Conservation (phyloP, 2,888 invertebrate genomes). For the Diadromus collaris region DNA sequence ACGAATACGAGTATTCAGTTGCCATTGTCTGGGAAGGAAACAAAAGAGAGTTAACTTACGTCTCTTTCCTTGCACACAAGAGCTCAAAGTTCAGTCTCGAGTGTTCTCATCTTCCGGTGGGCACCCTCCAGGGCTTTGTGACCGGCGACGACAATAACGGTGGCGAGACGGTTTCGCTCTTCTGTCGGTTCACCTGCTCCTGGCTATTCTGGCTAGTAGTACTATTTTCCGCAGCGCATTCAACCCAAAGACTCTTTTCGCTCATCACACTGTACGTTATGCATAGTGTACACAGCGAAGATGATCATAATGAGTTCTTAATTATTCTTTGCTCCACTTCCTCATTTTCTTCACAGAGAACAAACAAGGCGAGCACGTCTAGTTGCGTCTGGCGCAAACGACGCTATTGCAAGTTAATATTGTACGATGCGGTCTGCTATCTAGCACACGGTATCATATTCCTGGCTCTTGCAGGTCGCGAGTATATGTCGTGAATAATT, state of each 20-base stretch:
- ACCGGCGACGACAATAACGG: conserved; percentile 25
- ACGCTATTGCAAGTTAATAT: conserved; percentile 54
- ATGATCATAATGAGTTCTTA: conserved; percentile 4
- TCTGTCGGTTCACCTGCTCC: conserved; percentile 41
- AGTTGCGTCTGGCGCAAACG: conserved; percentile 29
- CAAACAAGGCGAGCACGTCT: conserved; percentile 1
- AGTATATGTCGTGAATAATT: conserved; percentile 45
- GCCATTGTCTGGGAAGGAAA: conserved; percentile 73
- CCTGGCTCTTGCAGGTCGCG: conserved; percentile 35
- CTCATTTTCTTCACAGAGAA: conserved; percentile 2
- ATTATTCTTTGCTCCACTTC: conserved; percentile 2
- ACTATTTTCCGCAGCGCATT: conserved; percentile 25
- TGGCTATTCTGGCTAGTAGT: conserved; percentile 28
- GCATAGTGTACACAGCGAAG: neutral
- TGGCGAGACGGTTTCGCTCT: conserved; percentile 59
- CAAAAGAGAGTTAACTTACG: conserved; percentile 76
- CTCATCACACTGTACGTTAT: neutral
- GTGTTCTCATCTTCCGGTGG: conserved; percentile 63
- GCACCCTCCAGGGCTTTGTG: conserved; percentile 34
- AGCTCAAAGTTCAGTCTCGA: conserved; percentile 76
- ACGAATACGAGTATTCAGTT: conserved; percentile 54
- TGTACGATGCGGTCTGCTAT: conserved; percentile 16
- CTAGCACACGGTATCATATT: conserved; percentile 20
- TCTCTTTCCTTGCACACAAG: conserved; percentile 69
- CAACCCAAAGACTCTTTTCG: conserved; percentile 20